Conservation (phyloP, 2,797 vertebrate species). For the Euphonia xanthogaster region DNA sequence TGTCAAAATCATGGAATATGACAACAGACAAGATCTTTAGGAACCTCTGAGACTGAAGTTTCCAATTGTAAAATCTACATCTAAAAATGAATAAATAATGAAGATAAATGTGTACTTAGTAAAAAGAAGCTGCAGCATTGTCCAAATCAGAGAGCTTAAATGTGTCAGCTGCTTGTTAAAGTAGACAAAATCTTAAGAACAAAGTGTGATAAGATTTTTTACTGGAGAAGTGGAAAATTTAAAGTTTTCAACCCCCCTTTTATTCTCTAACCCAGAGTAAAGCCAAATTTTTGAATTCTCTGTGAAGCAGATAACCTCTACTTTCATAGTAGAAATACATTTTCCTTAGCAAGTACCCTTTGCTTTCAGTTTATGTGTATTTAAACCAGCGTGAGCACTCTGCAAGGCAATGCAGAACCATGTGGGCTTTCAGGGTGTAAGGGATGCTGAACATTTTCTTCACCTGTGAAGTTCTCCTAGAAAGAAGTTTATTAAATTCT, state of each 20-base stretch:
- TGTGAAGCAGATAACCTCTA: neutral
- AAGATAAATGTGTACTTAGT: neutral
- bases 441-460: neutral
- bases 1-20: neutral
- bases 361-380: neutral
- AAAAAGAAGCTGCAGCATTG: neutral
- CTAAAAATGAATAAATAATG: neutral
- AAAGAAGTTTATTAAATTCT: neutral
- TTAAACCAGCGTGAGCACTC: neutral
- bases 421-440: neutral
- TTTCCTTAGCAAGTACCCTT: neutral
- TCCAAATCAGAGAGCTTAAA: neutral
- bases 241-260: neutral
- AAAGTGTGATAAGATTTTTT: neutral
- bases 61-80: neutral
- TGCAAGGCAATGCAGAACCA: neutral
- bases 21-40: conserved; percentile 13
- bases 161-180: neutral
- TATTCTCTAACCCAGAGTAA: neutral
- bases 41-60: neutral
- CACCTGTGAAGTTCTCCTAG: neutral
- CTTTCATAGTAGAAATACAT: neutral
- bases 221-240: neutral
- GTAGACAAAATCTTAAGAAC: neutral
- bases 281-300: neutral